Conservation (phyloP, 2,113 vertebrate genomes). For the Erythrolamprus reginae region DNA sequence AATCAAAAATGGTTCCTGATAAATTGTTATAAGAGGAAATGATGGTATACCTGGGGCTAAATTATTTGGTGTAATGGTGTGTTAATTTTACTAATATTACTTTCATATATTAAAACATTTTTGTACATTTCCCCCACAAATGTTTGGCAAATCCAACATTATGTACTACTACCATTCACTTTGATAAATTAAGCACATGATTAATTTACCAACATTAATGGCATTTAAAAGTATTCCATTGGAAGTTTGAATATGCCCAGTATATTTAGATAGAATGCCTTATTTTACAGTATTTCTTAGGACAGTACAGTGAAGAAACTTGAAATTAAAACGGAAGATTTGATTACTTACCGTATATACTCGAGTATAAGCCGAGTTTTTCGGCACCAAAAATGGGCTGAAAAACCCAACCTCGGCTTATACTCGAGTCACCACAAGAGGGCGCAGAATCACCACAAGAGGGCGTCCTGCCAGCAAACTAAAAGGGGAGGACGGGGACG, state of each 20-base stretch:
- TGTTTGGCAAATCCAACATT: background rate
- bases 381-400: no score
- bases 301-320: background rate
- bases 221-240: background rate
- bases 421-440: no score
- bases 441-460: no score
- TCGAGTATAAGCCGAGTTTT: no score
- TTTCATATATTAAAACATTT: background rate
- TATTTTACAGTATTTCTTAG: background rate
- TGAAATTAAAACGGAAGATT: background rate
- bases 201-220: background rate
- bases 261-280: background rate
- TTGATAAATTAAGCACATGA: background rate
- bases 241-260: background rate
- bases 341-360: no score
- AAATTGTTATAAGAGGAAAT: background rate
- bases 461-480: no score
- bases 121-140: background rate
- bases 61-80: background rate
- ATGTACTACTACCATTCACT: background rate
- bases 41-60: background rate
- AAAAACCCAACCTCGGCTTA: no score
- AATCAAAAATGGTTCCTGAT: background rate
- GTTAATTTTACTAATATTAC: background rate
- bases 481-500: no score